Conservation (phyloP, 2,888 invertebrate genomes). For the Abrostola triplasia region DNA sequence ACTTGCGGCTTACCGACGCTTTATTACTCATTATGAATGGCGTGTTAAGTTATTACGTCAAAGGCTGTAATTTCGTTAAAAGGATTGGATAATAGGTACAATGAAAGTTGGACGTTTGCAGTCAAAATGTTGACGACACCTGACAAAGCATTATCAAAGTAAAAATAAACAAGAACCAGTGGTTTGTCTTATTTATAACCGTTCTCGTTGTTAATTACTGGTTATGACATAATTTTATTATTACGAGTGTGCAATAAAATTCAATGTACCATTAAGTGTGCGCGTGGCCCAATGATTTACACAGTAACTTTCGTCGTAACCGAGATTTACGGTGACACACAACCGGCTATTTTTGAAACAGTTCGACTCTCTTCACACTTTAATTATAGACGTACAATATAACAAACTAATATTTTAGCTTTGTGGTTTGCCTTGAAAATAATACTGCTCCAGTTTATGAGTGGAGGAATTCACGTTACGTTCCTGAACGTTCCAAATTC, state of each 20-base stretch:
- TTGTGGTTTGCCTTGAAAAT: constrained; percentile 73
- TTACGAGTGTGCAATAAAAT: constrained; percentile 78
- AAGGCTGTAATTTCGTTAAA: constrained; percentile 23
- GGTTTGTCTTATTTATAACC: constrained; percentile 56
- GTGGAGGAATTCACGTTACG: constrained; percentile 50
- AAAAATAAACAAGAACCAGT: constrained; percentile 24
- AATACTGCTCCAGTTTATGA: constrained; percentile 69
- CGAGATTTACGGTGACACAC: constrained; percentile 84
- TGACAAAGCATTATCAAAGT: constrained; percentile 21
- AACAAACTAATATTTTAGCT: constrained; percentile 79
- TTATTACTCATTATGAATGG: constrained; percentile 63
- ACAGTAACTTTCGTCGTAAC: constrained; percentile 79
- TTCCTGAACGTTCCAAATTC: constrained; percentile 38
- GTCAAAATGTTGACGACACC: constrained; percentile 20
- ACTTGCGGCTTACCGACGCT: constrained; percentile 61
- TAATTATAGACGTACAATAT: constrained; percentile 85
- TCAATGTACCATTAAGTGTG: constrained; percentile 78
- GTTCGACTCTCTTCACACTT: constrained; percentile 82
- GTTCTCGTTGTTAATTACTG: constrained; percentile 71
- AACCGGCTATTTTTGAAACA: constrained; percentile 81
- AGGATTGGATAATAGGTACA: constrained; percentile 5
- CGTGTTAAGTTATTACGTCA: constrained; percentile 34
- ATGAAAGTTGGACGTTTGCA: constrained; percentile 3
- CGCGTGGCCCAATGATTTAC: constrained; percentile 79
- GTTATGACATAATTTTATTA: constrained; percentile 78